A percentile compares a stretch with the other conserved stretches of the same genome.
Evolutionary conservation across 2,797 vertebrate species (phyloP).

Genomic region (Lepilemur septentrionalis): DNA sequence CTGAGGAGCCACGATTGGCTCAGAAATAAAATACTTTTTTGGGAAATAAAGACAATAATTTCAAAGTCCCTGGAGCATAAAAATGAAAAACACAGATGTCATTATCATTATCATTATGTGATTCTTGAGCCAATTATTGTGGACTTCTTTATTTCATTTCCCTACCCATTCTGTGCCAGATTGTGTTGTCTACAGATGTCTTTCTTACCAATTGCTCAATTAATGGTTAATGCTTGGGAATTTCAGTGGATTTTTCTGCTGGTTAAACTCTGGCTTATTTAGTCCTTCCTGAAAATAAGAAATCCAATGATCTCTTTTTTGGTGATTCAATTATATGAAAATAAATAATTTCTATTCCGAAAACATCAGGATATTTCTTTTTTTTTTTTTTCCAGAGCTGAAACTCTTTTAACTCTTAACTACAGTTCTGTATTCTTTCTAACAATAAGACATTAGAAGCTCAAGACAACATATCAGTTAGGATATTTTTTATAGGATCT

Average conservation of each 20-base stretch:
- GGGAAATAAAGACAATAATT: neutral
- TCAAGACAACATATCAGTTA: neutral
- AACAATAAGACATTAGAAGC: neutral
- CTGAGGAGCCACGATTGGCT: neutral
- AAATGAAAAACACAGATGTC: neutral
- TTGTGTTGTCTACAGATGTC: neutral
- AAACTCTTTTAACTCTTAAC: neutral
- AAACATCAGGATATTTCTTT: neutral
- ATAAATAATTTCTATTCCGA: neutral
- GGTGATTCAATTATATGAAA: neutral
- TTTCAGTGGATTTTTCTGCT: neutral
- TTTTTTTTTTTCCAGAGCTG: neutral
- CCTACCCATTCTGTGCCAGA: neutral
- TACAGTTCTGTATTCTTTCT: neutral
- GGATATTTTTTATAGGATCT: neutral
- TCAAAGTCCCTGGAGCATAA: neutral
- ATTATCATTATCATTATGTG: neutral
- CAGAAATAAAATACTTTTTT: neutral
- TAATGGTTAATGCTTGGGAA: neutral
- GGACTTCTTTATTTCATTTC: neutral
- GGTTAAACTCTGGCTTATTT: neutral
- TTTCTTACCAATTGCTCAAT: neutral
- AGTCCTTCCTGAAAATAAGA: neutral
- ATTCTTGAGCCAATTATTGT: neutral
- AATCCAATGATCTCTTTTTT: neutral